These are phyloP conservation scores for Notodonta dromedarius DNA, from an alignment of 2,888 invertebrate genomes.

Conservation along the genomic window DNA sequence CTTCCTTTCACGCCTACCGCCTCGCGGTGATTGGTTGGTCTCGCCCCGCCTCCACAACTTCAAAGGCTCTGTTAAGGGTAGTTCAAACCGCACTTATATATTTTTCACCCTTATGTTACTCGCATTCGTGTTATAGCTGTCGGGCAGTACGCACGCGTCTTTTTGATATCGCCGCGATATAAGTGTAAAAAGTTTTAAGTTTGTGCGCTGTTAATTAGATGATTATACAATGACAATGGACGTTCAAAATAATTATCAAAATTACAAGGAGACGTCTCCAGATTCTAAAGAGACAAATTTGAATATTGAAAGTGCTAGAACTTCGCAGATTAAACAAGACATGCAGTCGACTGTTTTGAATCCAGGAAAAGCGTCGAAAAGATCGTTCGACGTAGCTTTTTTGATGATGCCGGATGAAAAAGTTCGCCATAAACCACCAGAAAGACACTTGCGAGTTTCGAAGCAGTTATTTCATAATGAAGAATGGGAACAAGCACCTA, in stretches of 20 bases:
- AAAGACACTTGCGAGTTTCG: conserved; percentile 80
- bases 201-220: conserved; percentile 68
- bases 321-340: conserved; percentile 71
- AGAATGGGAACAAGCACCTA: conserved; percentile 76
- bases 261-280: conserved; percentile 76
- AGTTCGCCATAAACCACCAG: conserved; percentile 86
- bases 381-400: conserved; percentile 96
- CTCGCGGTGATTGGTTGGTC: conserved; percentile 63
- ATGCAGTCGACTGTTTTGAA: conserved; percentile 68
- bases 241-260: conserved; percentile 83
- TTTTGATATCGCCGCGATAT: conserved; percentile 62
- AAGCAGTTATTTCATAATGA: conserved; percentile 78
- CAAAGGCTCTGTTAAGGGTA: conserved; percentile 76
- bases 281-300: conserved; percentile 77
- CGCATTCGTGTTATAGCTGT: conserved; percentile 74
- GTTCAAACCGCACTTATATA: conserved; percentile 81
- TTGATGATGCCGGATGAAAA: conserved; percentile 95
- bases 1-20: conserved; percentile 71
- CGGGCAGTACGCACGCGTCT: conserved; percentile 77
- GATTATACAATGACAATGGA: conserved; percentile 88
- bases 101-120: conserved; percentile 80
- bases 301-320: conserved; percentile 79
- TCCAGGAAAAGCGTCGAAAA: conserved; percentile 83
- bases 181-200: conserved; percentile 78
- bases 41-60: conserved; percentile 71